Evolutionary conservation across 2,888 invertebrate genomes (phyloP).

Genomic region (Phytoseiulus persimilis): DNA sequence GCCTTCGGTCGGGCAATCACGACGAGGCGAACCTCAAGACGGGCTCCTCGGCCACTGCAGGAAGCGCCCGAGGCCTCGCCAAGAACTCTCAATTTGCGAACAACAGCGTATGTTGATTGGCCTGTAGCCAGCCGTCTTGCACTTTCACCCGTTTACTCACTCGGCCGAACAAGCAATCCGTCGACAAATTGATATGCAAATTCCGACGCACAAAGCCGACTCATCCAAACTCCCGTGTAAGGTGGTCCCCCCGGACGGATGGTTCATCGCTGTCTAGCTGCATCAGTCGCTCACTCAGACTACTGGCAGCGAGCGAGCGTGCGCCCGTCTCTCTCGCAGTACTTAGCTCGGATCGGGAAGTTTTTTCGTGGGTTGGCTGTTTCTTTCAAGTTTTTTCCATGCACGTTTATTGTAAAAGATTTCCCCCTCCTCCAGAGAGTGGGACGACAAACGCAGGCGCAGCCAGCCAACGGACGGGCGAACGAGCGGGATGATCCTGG

Average conservation of each 20-base stretch:
- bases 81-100: background rate
- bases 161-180: slow-evolving; percentile 27
- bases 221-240: background rate
- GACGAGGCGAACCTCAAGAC: background rate
- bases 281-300: background rate
- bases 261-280: background rate
- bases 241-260: background rate
- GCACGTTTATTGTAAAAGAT: background rate
- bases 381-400: background rate
- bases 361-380: background rate
- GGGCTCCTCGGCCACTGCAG: background rate
- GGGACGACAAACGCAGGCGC: background rate
- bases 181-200: slow-evolving; percentile 37
- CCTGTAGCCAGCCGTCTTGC: slow-evolving; percentile 17
- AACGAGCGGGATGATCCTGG: background rate
- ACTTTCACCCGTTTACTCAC: slow-evolving; percentile 13
- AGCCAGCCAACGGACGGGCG: background rate
- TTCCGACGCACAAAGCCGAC: background rate
- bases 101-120: slow-evolving; percentile 37
- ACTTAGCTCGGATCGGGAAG: background rate
- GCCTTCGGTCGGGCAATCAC: background rate
- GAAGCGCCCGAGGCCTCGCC: background rate
- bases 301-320: background rate
- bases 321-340: background rate
- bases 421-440: background rate